Base-by-base conservation (phyloP, 2,888 invertebrate genomes). In the Nesidiocoris tenuis region DNA sequence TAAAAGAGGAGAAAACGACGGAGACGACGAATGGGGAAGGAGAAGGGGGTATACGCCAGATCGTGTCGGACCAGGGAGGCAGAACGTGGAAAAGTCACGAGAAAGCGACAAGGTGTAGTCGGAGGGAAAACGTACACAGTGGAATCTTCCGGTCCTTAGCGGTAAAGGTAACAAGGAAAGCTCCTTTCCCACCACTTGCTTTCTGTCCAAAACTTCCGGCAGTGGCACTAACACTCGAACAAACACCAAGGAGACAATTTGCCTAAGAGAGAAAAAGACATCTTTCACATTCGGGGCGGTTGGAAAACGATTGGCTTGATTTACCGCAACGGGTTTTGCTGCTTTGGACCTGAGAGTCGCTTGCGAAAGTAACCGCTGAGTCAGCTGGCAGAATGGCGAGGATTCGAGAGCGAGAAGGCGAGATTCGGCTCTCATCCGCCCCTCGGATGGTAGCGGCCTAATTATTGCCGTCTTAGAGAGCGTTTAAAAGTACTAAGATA, bases 201-300 rank as follows among this genome's bases (percentile, higher is more conserved):
- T 16, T 59, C 59, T 9, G 17, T n/a, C 61, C 9, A 72, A 74
- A 22, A 57, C 57, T 64, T 25, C 56, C 57, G 54, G 63, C 54
- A 54, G 39, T 17, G 17, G 57, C 19, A 39, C 63, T 59, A 56
- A 23, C 59, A 56, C 68, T 68, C 17, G n/a, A 71, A 22, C 39
- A 72, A 61, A 61, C 61, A 61, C 54, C 74, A 74, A 39, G 65
- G 71, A 75, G 75, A 77, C 70, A 76, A 76, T 70, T 72, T 70
- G 57, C 72, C 65, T 75, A 75, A 77, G 57, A 66, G 77, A 57
- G 68, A 67, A 74, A 57, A 65, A 39, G 70, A 61, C 75, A 76
- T 39, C 67, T 63, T 65, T 66, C 77, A 72, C 72, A 72, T 61
- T 72, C 72, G 72, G 63, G 63, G 72, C 22, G 17, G n/a, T 19